Base-by-base conservation (phyloP, 1,140 invertebrate species). In the Drosophila watanabei region DNA sequence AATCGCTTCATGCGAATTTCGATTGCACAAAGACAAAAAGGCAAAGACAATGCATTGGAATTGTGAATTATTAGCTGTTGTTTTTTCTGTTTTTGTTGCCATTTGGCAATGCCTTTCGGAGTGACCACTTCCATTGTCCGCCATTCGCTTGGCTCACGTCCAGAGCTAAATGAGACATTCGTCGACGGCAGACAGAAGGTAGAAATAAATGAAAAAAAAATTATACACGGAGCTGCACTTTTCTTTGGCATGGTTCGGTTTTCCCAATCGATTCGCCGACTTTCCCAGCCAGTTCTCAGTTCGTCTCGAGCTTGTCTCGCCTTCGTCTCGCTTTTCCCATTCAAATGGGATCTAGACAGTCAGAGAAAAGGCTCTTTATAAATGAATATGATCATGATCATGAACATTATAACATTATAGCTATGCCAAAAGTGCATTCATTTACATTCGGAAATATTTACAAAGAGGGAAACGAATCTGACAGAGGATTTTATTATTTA, bases 181-280 rank as follows among this genome's bases (percentile, higher is more conserved):
- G 33, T 2, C 20, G 52, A 54, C 51, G 16, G 28, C 20, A 24
- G 69, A 32, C 70, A 72, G 52, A 35, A 60, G 70, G 70, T 72
- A 62, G 11, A 37, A 62, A 46, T 35, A 30, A 57, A 35, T 48
- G 18, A 54, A 33, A 61, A 24, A 51, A 41, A 9, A 10, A 3
- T 2, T 2, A 48, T 45, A 32, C 39, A 20, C 7, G 20, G 28
- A 39, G 39, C 62, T 72, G 61, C 79, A 76, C 79, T 88, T 88
- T 88, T 88, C 82, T 70, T 84, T 84, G 84, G 80, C 84, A 81
- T 48, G 81, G 80, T 84, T 84, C 64, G 71, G 65, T 89, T 79
- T 79, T 75, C 69, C 32, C 71, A 43, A 61, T 75, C 71, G 71
- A 73, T 73, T 61, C 35, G 56, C 46, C 35, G 69, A 75, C 71